phyloP scores from a whole-genome alignment of 2,113 vertebrate species.

The Aldabrachelys gigantea region DNA sequence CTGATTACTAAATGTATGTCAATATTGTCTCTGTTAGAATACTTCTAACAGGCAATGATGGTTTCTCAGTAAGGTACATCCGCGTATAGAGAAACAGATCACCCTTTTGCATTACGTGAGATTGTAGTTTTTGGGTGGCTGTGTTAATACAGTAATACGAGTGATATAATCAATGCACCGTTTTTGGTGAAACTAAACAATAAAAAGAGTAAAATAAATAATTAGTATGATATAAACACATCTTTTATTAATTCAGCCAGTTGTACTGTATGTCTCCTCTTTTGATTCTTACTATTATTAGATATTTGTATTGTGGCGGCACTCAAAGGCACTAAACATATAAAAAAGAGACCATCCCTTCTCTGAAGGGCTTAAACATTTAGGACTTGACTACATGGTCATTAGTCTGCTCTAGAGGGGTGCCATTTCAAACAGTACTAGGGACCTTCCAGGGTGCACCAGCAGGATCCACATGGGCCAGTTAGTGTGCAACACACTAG shows the following conservation, averaged over 20 bases:
- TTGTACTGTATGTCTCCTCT: background rate
- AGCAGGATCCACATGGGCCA: background rate
- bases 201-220: background rate
- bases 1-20: background rate
- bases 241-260: background rate
- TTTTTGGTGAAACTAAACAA: background rate
- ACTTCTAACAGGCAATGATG: background rate
- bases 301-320: background rate
- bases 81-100: background rate
- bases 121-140: background rate
- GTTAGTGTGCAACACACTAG: background rate
- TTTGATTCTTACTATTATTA: background rate
- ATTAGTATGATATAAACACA: background rate
- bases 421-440: background rate
- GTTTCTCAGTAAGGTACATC: background rate
- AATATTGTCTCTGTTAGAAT: background rate
- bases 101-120: background rate
- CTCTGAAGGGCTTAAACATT: background rate
- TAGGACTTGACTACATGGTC: background rate
- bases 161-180: background rate
- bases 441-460: background rate
- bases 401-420: background rate
- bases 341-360: background rate
- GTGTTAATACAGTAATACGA: background rate
- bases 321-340: background rate